Percentiles rank a stretch among this genome's conserved stretches.
These are phyloP conservation scores for Calephelis virginiensis DNA, from an alignment of 1,140 invertebrate genomes.

Conservation along the genomic window DNA sequence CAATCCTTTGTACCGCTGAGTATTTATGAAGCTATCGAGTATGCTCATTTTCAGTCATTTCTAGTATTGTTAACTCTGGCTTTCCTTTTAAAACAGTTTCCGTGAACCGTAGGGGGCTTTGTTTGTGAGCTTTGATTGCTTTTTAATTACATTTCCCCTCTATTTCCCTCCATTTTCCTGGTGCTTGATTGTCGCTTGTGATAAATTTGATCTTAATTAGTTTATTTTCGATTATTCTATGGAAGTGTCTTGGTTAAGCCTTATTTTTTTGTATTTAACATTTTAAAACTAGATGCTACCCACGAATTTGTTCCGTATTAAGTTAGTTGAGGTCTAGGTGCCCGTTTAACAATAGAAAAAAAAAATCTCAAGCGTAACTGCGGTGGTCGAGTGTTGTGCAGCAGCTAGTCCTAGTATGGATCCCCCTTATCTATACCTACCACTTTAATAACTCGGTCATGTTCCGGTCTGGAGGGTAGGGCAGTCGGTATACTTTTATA, in stretches of 20 bases:
- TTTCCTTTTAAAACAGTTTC: slow-evolving; percentile 7
- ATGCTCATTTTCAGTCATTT: slow-evolving; percentile 4
- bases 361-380: no score
- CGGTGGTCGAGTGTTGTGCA: no score
- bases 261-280: background rate
- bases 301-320: no score
- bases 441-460: no score
- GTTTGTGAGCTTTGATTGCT: slow-evolving; percentile 17
- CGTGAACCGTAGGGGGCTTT: slow-evolving; percentile 8
- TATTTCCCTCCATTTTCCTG: background rate
- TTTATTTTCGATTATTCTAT: background rate
- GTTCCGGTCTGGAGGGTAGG: no score
- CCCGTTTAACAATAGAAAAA: no score
- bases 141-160: slow-evolving; percentile 17
- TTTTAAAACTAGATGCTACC: no score
- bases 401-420: no score
- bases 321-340: no score
- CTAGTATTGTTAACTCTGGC: slow-evolving; percentile 9
- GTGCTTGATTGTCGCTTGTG: slow-evolving; percentile 17
- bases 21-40: slow-evolving; percentile 13
- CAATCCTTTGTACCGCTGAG: background rate
- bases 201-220: slow-evolving; percentile 19
- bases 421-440: no score
- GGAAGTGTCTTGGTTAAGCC: no score
- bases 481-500: no score